Evolutionary conservation across 2,797 vertebrate genomes (phyloP).

Genomic region (Gastrophryne carolinensis): DNA sequence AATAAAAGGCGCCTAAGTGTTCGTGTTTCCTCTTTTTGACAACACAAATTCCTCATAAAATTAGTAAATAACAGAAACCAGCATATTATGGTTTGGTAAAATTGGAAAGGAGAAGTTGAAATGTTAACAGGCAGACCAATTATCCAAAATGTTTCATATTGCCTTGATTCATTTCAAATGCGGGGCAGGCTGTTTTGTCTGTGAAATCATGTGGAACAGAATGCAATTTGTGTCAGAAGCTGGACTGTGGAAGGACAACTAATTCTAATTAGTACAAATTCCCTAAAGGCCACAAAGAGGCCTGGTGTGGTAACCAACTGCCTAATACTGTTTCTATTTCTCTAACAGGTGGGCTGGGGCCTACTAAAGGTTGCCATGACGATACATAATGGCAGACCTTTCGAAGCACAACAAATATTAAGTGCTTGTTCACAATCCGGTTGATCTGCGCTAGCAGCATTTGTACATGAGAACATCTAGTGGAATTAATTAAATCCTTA

Average conservation of each 20-base stretch:
- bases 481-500: constrained; percentile 43
- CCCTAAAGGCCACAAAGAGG: constrained; percentile 71
- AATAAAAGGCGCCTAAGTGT: constrained; percentile 69
- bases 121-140: constrained; percentile 77
- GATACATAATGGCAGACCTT: constrained; percentile 71
- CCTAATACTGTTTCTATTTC: constrained; percentile 62
- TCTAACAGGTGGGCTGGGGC: constrained; percentile 75
- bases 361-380: constrained; percentile 62
- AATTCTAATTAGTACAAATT: constrained; percentile 83
- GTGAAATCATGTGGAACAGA: constrained; percentile 83
- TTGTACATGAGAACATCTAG: constrained; percentile 37
- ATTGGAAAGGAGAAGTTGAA: constrained; percentile 62
- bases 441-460: constrained; percentile 25
- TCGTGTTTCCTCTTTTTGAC: background rate
- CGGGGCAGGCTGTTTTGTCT: constrained; percentile 76
- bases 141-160: constrained; percentile 77
- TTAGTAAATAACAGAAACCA: constrained; percentile 61
- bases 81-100: constrained; percentile 29
- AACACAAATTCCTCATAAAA: constrained; percentile 58
- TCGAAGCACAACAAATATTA: constrained; percentile 69
- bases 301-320: constrained; percentile 65
- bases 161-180: constrained; percentile 79
- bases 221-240: constrained; percentile 83
- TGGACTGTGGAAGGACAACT: constrained; percentile 79
- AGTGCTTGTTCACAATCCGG: constrained; percentile 45